Evolutionary conservation across 2,888 invertebrate species (phyloP).

Genomic region (Gari tellinella): DNA sequence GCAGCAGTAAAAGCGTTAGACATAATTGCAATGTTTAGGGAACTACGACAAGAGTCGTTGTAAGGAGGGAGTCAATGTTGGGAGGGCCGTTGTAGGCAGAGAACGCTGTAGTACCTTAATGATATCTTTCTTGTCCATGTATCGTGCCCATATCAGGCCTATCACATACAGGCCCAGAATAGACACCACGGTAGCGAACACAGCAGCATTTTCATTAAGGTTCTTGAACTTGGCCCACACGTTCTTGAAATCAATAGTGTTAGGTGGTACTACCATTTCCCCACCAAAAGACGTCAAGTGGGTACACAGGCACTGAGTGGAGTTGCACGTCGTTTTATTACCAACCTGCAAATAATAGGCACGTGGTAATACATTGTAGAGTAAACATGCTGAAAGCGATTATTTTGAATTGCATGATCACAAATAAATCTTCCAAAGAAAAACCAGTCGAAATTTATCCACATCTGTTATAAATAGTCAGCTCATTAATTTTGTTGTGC

Average conservation of each 20-base stretch:
- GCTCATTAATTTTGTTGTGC: too few species aligned
- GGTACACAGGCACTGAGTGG: slow-evolving; percentile 81
- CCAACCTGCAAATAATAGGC: slow-evolving; percentile 76
- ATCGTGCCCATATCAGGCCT: slow-evolving; percentile 80
- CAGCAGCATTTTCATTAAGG: slow-evolving; percentile 83
- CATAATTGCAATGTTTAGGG: too few species aligned
- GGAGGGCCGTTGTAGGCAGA: too few species aligned
- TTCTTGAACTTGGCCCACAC: slow-evolving; percentile 83
- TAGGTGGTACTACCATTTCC: slow-evolving; percentile 83
- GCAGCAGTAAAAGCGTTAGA: too few species aligned
- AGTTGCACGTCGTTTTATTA: slow-evolving; percentile 74
- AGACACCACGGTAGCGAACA: slow-evolving; percentile 81
- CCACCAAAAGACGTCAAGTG: slow-evolving; percentile 84
- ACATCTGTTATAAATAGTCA: too few species aligned
- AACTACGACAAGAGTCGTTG: too few species aligned
- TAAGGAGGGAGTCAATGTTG: too few species aligned
- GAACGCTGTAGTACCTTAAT: slow-evolving; percentile 79
- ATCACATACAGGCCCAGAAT: slow-evolving; percentile 80
- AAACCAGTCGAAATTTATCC: too few species aligned
- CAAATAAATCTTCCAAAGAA: too few species aligned
- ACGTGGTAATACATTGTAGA: too few species aligned
- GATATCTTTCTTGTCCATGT: slow-evolving; percentile 82
- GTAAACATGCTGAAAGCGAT: too few species aligned
- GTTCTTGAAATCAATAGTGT: slow-evolving; percentile 84
- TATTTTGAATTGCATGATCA: too few species aligned